A percentile compares a stretch with the other conserved stretches of the same genome.
Evolutionary conservation across 1,140 invertebrate species (phyloP).

Genomic region (Armadillidium nasatum): DNA sequence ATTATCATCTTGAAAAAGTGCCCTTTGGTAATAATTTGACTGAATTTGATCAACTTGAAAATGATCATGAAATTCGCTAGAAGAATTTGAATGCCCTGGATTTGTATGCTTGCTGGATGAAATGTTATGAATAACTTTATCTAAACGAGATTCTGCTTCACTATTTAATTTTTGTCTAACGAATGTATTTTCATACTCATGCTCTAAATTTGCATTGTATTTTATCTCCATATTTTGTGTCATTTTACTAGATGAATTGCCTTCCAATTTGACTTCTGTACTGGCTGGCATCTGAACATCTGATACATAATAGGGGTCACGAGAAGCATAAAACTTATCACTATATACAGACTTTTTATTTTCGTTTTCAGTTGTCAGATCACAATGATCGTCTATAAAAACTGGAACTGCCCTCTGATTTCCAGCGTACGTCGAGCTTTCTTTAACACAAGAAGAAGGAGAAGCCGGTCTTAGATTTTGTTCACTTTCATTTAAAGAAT

Average conservation of each 20-base stretch:
- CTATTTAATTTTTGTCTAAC: constrained; percentile 4
- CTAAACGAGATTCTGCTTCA: neutral
- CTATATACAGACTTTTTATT: constrained; percentile 36
- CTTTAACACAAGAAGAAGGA: constrained; percentile 7
- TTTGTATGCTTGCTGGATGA: neutral
- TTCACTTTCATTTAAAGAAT: constrained; percentile 31
- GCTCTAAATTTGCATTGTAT: constrained; percentile 7
- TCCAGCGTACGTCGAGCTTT: constrained; percentile 26
- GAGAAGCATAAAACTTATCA: constrained; percentile 39
- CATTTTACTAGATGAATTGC: constrained; percentile 18
- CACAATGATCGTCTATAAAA: constrained; percentile 36
- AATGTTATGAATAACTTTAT: neutral
- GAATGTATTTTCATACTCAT: constrained; percentile 10
- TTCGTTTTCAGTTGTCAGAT: constrained; percentile 19
- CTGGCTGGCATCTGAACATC: constrained; percentile 46
- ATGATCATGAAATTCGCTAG: constrained; percentile 30
- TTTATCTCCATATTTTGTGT: constrained; percentile 17
- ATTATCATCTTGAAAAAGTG: constrained; percentile 29
- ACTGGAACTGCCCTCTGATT: constrained; percentile 38
- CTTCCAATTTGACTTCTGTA: constrained; percentile 51
- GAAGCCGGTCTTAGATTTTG: constrained; percentile 5
- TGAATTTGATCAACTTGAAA: constrained; percentile 26
- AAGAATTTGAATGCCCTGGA: constrained; percentile 4
- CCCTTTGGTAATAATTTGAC: constrained; percentile 25
- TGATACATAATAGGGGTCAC: constrained; percentile 43